Evolutionary conservation across 2,888 invertebrate genomes (phyloP).

Genomic region (Criorhina ranunculi): DNA sequence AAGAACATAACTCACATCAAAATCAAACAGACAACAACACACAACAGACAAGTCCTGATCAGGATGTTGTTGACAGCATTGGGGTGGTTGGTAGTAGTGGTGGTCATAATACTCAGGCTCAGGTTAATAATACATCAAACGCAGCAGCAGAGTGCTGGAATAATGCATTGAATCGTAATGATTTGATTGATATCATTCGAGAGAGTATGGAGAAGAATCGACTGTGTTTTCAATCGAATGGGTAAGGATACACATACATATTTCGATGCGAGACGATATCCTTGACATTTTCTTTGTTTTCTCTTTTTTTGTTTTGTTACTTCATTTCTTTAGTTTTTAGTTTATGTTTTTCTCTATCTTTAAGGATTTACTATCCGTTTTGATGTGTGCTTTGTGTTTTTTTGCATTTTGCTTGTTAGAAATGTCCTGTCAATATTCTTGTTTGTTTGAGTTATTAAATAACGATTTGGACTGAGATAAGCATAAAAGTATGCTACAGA

Average conservation of each 20-base stretch:
- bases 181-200: conserved; percentile 93
- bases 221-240: conserved; percentile 92
- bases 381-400: conserved; percentile 7
- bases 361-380: conserved; percentile 2
- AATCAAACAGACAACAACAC: conserved; percentile 67
- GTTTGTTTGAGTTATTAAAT: not conserved
- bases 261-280: conserved; percentile 60
- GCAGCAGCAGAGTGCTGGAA: conserved; percentile 86
- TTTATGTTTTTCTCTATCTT: conserved; percentile 10
- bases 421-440: no score
- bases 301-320: not conserved
- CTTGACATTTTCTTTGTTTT: conserved; percentile 39
- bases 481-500: no score
- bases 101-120: conserved; percentile 75
- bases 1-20: conserved; percentile 71
- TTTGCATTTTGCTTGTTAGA: not conserved
- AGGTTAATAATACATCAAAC: conserved; percentile 75
- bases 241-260: conserved; percentile 85
- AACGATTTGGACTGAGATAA: no score
- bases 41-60: conserved; percentile 78
- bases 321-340: conserved; percentile 13
- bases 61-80: conserved; percentile 81
- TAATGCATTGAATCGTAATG: conserved; percentile 91
- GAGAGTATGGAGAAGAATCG: conserved; percentile 96
- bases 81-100: conserved; percentile 79